These are phyloP conservation scores for Ips typographus DNA, from an alignment of 1,140 invertebrate genomes.

Conservation along the genomic window DNA sequence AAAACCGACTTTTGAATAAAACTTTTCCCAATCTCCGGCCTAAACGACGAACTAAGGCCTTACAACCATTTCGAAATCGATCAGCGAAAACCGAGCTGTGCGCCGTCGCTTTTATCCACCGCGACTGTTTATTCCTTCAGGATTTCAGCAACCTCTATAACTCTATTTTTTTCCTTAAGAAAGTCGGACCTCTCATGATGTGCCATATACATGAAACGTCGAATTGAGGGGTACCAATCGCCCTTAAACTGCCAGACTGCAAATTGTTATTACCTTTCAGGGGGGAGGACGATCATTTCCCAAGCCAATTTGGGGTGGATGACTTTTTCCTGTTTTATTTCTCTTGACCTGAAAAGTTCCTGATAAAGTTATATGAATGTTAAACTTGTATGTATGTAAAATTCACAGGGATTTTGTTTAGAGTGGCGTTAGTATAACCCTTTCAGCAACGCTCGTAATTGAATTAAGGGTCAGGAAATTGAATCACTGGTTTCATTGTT, in stretches of 20 bases:
- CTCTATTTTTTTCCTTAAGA: slow-evolving; percentile 26
- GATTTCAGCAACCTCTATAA: slow-evolving; percentile 29
- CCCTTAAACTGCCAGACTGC: not conserved
- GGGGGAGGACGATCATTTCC: no score
- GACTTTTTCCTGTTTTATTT: no score
- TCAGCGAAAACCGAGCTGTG: slow-evolving; percentile 31
- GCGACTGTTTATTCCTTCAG: slow-evolving; percentile 32
- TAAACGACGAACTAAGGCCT: slow-evolving; percentile 15
- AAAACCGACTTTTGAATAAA: not conserved
- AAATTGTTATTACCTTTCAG: slow-evolving; percentile 1
- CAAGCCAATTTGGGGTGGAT: no score
- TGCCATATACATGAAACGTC: slow-evolving; percentile 19
- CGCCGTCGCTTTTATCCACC: slow-evolving; percentile 28
- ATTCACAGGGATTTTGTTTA: slow-evolving; percentile 12
- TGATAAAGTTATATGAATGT: no score
- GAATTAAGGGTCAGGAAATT: slow-evolving; percentile 15
- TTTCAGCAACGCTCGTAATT: slow-evolving; percentile 9
- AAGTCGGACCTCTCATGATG: slow-evolving; percentile 6
- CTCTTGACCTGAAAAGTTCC: no score
- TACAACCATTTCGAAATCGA: slow-evolving; percentile 29
- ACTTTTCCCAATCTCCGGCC: slow-evolving; percentile 17
- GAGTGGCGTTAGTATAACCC: slow-evolving; percentile 2
- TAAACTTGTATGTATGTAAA: no score
- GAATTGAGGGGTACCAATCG: slow-evolving; percentile 2
- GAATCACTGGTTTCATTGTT: slow-evolving; percentile 14